A percentile compares a stretch with the other conserved stretches of the same genome.
Evolutionary conservation across 2,888 invertebrate species (phyloP).

Genomic region (Opisthograptis luteolata): DNA sequence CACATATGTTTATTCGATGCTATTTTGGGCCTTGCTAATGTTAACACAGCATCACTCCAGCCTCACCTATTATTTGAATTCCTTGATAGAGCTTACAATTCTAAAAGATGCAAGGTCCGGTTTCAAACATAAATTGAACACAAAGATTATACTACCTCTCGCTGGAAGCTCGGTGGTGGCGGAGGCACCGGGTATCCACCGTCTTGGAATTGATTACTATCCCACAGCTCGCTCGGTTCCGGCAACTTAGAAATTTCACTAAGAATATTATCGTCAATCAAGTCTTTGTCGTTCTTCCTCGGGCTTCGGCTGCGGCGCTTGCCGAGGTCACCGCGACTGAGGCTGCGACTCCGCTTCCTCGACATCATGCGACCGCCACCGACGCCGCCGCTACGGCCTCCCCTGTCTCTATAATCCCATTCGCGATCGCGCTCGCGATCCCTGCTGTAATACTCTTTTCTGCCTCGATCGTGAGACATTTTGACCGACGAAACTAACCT

Average conservation of each 20-base stretch:
- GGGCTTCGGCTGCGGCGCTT: slow-evolving; percentile 68
- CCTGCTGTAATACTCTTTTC: slow-evolving; percentile 53
- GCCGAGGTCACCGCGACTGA: slow-evolving; percentile 44
- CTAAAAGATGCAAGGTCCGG: neutral
- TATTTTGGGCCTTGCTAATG: too few species aligned
- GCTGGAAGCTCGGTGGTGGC: slow-evolving; percentile 40
- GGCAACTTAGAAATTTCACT: slow-evolving; percentile 74
- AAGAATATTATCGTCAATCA: slow-evolving; percentile 72
- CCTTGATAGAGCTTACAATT: too few species aligned
- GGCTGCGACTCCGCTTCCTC: slow-evolving; percentile 62
- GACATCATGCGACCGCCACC: slow-evolving; percentile 39
- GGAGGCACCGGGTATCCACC: slow-evolving; percentile 47
- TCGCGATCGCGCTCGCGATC: slow-evolving; percentile 51
- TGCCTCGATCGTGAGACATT: slow-evolving; percentile 58
- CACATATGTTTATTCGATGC: too few species aligned
- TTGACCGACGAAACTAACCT: neutral
- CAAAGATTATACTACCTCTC: slow-evolving; percentile 48
- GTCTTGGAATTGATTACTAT: slow-evolving; percentile 66
- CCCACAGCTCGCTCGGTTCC: slow-evolving; percentile 76
- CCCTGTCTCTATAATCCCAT: slow-evolving; percentile 35
- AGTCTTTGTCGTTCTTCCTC: slow-evolving; percentile 65
- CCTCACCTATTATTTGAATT: too few species aligned
- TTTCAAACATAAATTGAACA: neutral
- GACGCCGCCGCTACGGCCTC: slow-evolving; percentile 34
- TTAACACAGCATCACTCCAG: too few species aligned